phyloP scores from a whole-genome alignment of 2,888 invertebrate genomes.

The Mamestra brassicae region DNA sequence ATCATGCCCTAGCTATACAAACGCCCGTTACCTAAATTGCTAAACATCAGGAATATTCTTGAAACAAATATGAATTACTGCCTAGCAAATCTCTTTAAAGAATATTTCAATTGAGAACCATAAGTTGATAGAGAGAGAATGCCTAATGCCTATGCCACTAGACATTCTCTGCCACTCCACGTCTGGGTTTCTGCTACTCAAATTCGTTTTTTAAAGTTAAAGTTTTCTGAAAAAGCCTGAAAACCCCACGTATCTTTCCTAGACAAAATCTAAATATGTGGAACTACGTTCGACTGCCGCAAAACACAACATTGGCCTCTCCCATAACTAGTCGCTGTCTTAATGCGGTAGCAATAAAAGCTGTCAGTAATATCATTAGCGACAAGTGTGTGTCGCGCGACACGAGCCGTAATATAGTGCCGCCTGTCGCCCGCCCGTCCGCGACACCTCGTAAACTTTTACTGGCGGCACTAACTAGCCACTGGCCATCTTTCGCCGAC shows the following conservation, averaged over 20 bases:
- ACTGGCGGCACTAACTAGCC: slow-evolving; percentile 15
- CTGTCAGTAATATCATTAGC: slow-evolving; percentile 35
- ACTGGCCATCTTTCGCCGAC: not conserved
- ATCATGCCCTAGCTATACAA: too few species aligned
- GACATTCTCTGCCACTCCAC: too few species aligned
- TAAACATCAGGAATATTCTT: too few species aligned
- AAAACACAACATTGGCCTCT: too few species aligned
- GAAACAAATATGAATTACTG: too few species aligned
- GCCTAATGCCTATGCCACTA: too few species aligned
- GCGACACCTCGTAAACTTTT: slow-evolving; percentile 38
- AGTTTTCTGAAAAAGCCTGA: too few species aligned
- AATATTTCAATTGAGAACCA: too few species aligned
- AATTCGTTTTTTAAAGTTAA: too few species aligned
- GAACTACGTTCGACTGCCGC: not conserved
- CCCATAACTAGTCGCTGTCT: slow-evolving; percentile 3
- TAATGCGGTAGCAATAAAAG: slow-evolving; percentile 7
- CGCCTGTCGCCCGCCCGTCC: not conserved
- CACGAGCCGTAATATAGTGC: slow-evolving; percentile 3
- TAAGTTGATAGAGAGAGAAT: too few species aligned
- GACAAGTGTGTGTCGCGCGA: slow-evolving; percentile 25
- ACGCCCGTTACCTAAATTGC: not conserved
- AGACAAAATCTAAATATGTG: not conserved
- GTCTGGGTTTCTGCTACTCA: not conserved
- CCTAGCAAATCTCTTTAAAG: too few species aligned
- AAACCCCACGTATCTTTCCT: not conserved